Evolutionary conservation across 1,140 invertebrate species (phyloP).

Genomic region (Sesamia nonagrioides): DNA sequence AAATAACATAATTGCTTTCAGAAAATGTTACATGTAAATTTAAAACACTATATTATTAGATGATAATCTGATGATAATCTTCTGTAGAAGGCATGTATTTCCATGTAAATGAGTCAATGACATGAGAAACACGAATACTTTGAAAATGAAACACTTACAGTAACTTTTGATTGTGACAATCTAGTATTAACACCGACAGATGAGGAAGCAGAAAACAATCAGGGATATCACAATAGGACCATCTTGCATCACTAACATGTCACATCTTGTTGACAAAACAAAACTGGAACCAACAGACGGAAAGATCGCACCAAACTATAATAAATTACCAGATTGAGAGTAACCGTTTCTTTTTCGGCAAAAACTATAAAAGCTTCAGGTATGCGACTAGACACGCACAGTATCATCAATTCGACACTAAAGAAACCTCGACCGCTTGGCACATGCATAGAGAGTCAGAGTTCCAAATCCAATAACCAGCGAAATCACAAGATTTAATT

Average conservation of each 20-base stretch:
- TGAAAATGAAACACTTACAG: conserved; percentile 50
- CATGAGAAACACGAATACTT: conserved; percentile 1
- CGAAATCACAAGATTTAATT: conserved; percentile 62
- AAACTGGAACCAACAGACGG: neutral
- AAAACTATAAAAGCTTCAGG: conserved; percentile 61
- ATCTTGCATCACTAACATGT: conserved; percentile 74
- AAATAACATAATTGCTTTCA: neutral
- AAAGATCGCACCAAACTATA: conserved; percentile 25
- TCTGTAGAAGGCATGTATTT: neutral
- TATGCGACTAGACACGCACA: conserved; percentile 75
- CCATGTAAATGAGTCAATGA: conserved; percentile 13
- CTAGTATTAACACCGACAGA: conserved; percentile 81
- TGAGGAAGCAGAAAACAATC: conserved; percentile 81
- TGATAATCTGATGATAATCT: conserved; percentile 18
- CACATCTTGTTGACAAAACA: conserved; percentile 64
- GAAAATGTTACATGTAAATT: conserved; percentile 5
- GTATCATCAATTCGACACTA: conserved; percentile 81
- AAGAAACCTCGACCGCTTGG: conserved; percentile 79
- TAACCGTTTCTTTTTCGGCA: conserved; percentile 57
- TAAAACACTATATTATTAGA: neutral
- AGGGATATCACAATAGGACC: conserved; percentile 79
- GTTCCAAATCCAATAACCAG: conserved; percentile 75
- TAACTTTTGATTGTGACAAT: conserved; percentile 63
- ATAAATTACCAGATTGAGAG: conserved; percentile 30
- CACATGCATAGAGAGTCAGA: conserved; percentile 72